These are phyloP conservation scores for Danio albolineatus DNA, from an alignment of 2,797 vertebrate genomes.

Conservation along the genomic window DNA sequence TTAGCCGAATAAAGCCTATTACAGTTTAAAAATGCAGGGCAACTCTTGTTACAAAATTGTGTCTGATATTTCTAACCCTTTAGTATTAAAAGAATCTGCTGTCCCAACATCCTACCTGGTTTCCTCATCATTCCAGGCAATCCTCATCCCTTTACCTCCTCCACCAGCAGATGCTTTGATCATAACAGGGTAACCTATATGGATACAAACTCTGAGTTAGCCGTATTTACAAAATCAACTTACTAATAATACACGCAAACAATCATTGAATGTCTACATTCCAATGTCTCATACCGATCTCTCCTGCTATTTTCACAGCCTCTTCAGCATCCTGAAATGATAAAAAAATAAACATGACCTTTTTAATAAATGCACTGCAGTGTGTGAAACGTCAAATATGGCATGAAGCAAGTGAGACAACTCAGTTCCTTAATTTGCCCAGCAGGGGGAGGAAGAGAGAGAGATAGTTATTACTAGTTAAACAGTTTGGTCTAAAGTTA, in stretches of 20 bases:
- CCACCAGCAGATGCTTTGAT: conserved; percentile 99
- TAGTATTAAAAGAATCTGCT: not conserved
- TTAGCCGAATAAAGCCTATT: not conserved
- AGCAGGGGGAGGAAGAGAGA: conserved; percentile 18
- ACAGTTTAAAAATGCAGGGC: no score
- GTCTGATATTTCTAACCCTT: not conserved
- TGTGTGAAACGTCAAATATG: no score
- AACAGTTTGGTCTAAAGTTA: not conserved
- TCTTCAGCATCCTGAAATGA: conserved; percentile 91
- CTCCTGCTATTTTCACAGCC: conserved; percentile 93
- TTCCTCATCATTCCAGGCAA: conserved; percentile 95
- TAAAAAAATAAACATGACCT: conserved; percentile 22
- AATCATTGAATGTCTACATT: not conserved
- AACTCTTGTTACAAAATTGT: no score
- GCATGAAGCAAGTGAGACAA: not conserved
- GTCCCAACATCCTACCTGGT: conserved; percentile 83
- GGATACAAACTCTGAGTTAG: conserved; percentile 69
- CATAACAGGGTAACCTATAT: conserved; percentile 97
- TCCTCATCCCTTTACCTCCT: conserved; percentile 92
- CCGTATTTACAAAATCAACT: not conserved
- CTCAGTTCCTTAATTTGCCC: not conserved
- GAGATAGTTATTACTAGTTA: not conserved
- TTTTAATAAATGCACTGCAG: not conserved
- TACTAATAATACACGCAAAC: conserved; percentile 5
- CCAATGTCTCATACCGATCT: conserved; percentile 87